Base-by-base conservation (phyloP, 92 coral and sea anemone genomes). In the Epizoanthus fatuus region DNA sequence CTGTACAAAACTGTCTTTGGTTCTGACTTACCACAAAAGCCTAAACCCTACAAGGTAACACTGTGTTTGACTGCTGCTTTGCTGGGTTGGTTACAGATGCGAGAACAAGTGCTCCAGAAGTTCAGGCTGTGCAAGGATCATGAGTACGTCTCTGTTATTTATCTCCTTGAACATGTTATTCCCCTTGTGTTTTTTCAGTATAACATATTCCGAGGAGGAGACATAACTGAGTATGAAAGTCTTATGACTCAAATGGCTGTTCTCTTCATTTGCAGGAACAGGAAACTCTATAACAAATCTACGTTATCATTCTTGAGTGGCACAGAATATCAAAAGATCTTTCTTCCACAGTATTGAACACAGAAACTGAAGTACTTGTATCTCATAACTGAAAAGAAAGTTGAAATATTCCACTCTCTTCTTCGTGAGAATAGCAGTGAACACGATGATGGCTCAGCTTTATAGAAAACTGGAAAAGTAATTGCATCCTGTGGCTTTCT, bases 31-130 rank as follows among this genome's bases (percentile, higher is more conserved):
- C 85, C 84, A 47, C 78, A 76, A 20, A 90, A 81, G 59, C 94
- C 91, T 4, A 10, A 39, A 6, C 83, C 83, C 6, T 72, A 59
- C 69, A 81, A 60, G 44, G 63, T 64, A 5, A 69, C 94, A 22
- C 57, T 91, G 4, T 80, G 84, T 45, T 44, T 91, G 3, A 87
- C 78, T 16, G 84, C 89, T 6, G 81, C 88, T 16, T 55, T 83
- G 29, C 84, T 87, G 42, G 94, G 91, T 6, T 91, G 91, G 94
- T 69, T 83, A 0, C 69, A 75, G 85, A 57, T 91, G 10, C 17
- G 91, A 4, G 72, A 87, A 19, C 77, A 82, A 82, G 77, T 91
- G 15, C 37, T 83, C 2, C 12, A 57, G 3, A 86, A 72, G 56
- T 86, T 90, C 44, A 14, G 38, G 22, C 1, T 56, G 25, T 90